These are phyloP conservation scores for Megastigmus dorsalis DNA, from an alignment of 2,888 invertebrate species.

Conservation along the genomic window DNA sequence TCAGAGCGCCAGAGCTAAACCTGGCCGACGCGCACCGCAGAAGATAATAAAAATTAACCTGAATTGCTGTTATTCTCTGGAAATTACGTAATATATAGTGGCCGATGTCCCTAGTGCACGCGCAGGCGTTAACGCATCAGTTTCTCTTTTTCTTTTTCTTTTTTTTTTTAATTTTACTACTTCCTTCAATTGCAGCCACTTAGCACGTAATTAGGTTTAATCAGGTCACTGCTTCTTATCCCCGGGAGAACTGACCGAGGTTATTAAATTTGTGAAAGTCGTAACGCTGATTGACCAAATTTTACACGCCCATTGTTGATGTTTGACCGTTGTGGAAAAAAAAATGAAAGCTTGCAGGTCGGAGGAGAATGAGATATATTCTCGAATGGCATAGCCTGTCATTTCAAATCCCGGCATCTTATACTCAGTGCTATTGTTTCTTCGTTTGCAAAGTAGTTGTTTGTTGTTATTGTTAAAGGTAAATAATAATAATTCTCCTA, in stretches of 20 bases:
- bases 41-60: constrained; percentile 43
- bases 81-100: constrained; percentile 42
- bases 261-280: constrained; percentile 45
- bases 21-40: not conserved
- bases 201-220: constrained; percentile 47
- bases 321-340: no score
- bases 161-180: constrained; percentile 32
- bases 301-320: no score
- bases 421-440: no score
- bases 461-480: no score
- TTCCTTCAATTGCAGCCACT: constrained; percentile 51
- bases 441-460: no score
- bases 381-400: no score
- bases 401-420: no score
- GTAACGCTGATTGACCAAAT: constrained; percentile 26
- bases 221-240: constrained; percentile 46
- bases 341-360: no score
- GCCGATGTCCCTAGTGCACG: no score
- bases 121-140: constrained; percentile 3
- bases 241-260: not conserved
- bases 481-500: no score
- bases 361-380: no score
- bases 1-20: no score
- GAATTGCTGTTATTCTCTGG: constrained; percentile 24
- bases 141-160: constrained; percentile 3